These are phyloP conservation scores for Polydrusus tereticollis DNA, from an alignment of 2,888 invertebrate species.

Conservation along the genomic window DNA sequence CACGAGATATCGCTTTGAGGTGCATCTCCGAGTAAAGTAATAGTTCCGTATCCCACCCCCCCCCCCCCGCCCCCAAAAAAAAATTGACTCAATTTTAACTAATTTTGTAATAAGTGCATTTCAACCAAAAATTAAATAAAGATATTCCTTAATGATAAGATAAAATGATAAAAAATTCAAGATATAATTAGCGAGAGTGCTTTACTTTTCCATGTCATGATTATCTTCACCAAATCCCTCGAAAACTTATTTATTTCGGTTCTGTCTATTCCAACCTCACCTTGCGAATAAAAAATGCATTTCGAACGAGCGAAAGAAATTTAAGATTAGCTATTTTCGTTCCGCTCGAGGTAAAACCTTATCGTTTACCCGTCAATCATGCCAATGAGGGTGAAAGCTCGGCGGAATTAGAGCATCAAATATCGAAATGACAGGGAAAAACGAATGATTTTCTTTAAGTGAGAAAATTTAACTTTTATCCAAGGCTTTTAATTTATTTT, in stretches of 20 bases:
- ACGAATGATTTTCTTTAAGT: slow-evolving; percentile 6
- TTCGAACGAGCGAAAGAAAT: slow-evolving; percentile 46
- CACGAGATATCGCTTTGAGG: too few species aligned
- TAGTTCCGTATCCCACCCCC: too few species aligned
- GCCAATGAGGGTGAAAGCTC: slow-evolving; percentile 44
- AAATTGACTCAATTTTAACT: too few species aligned
- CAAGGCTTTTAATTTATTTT: too few species aligned
- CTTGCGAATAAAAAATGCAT: slow-evolving; percentile 53
- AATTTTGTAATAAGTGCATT: too few species aligned
- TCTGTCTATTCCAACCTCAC: slow-evolving; percentile 13
- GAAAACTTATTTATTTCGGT: slow-evolving; percentile 6
- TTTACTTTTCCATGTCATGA: not conserved
- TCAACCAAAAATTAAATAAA: not conserved
- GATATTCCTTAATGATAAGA: not conserved
- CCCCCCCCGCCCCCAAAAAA: too few species aligned
- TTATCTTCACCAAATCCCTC: too few species aligned
- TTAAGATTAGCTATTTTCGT: slow-evolving; percentile 47
- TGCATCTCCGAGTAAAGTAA: too few species aligned
- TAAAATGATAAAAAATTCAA: not conserved
- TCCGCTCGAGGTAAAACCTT: slow-evolving; percentile 50
- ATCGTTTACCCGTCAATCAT: slow-evolving; percentile 56
- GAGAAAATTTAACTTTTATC: too few species aligned
- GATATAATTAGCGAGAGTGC: not conserved
- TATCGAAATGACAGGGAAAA: slow-evolving; percentile 33
- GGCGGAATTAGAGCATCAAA: slow-evolving; percentile 40